phyloP scores from a whole-genome alignment of 2,113 vertebrate species.

The Melanotaenia duboulayi region DNA sequence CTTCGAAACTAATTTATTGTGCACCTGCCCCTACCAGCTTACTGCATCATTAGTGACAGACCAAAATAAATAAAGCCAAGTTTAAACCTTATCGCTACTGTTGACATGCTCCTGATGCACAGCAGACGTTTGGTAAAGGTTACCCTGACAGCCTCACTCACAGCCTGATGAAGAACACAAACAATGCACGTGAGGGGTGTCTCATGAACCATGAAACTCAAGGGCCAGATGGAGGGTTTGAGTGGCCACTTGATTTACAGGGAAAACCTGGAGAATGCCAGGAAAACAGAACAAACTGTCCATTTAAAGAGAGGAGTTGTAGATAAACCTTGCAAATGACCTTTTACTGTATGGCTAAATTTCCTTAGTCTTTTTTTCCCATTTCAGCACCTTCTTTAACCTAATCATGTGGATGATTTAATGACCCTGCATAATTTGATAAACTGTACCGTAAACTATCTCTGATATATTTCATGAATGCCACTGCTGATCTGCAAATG shows the following conservation, averaged over 20 bases:
- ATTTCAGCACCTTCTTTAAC: conserved; percentile 11
- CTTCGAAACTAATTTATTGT: too few relatives aligned
- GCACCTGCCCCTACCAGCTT: background rate
- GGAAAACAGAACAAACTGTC: background rate
- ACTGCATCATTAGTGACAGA: background rate
- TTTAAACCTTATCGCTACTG: conserved; percentile 54
- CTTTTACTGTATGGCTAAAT: background rate
- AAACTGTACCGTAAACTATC: conserved; percentile 20
- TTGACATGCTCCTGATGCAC: conserved; percentile 63
- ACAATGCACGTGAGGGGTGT: conserved; percentile 4
- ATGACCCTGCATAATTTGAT: conserved; percentile 18
- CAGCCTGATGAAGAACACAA: conserved; percentile 38
- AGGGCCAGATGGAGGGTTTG: conserved; percentile 7
- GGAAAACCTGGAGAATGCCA: conserved; percentile 34
- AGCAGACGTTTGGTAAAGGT: conserved; percentile 64
- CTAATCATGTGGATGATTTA: conserved; percentile 24
- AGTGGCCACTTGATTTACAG: conserved; percentile 64
- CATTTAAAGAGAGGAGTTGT: background rate
- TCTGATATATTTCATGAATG: conserved; percentile 41
- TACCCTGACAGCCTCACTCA: conserved; percentile 48
- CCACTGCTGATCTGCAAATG: conserved; percentile 27
- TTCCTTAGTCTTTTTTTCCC: background rate
- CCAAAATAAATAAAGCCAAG: conserved; percentile 21
- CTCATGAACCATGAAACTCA: conserved; percentile 4
- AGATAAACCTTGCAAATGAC: background rate